Base-by-base conservation (phyloP, 2,888 invertebrate species). In the Hecatera dysodea region DNA sequence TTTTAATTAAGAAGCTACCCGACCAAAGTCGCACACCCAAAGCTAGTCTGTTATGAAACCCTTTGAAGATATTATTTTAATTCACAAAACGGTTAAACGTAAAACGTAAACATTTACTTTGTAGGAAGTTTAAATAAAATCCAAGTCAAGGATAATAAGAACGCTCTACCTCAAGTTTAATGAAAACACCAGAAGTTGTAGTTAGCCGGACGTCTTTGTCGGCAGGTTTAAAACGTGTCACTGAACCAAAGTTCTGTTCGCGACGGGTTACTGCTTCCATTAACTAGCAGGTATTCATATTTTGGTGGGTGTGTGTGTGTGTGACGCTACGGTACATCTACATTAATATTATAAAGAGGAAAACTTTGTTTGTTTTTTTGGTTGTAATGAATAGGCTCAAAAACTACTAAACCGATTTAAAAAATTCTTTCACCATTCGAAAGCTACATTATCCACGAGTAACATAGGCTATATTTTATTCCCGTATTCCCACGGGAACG, bases 91-190 rank as follows among this genome's bases (percentile, higher is more conserved):
- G 39, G 22, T 79, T 73, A 42, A 62, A 72, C 27, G 36, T 63
- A 42, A 22, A 78, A 52, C 11, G 24, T 19, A 36, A 64, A 66
- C 33, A 52, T 80, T 73, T 22, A 55, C 72, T 73, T 72, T 64
- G 7, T 22, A n/a, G 27, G 22, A 55, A 64, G 59, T 60, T 60
- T 55, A 44, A 79, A 42, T 19, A 42, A 46, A 56, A 50, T 57
- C 56, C 29, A 72, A 62, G 46, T 60, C 27, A 56, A 46, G 36
- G 24, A 52, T 61, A 61, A 52, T 60, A 65, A 39, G 50, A 75
- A 56, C 22, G 33, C 27, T 67, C 39, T 67, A n/a, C 15, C 29
- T 55, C 63, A 27, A 46, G 80, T 66, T 80, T 19, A 44, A 48
- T 36, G 33, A 48, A 44, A 67, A 53, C 52, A 64, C 5, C 46